Evolutionary conservation across 1,140 invertebrate genomes (phyloP).

Genomic region (Neodiprion pinetum): DNA sequence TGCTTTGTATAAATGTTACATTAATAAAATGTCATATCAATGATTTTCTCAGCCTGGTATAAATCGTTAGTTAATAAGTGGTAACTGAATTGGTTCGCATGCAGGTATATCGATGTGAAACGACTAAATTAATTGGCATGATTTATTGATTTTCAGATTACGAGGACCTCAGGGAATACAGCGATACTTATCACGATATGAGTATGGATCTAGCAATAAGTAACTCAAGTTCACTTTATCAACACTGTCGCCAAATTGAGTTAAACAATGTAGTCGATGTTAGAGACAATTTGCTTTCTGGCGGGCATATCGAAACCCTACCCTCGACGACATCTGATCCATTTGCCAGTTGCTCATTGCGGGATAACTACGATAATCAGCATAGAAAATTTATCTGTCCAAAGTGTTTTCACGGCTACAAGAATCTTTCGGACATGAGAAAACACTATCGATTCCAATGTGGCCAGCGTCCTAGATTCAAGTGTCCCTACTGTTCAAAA

Average conservation of each 20-base stretch:
- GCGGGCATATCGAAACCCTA: not conserved
- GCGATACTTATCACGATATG: not conserved
- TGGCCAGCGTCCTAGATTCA: constrained; percentile 79
- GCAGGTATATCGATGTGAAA: too few species aligned
- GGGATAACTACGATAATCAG: not conserved
- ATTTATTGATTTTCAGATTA: not conserved
- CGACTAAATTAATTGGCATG: not conserved
- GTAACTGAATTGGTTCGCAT: too few species aligned
- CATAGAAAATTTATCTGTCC: constrained; percentile 39
- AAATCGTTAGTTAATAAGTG: too few species aligned
- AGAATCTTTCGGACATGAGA: constrained; percentile 51
- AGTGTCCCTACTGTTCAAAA: constrained; percentile 75
- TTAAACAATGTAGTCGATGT: too few species aligned
- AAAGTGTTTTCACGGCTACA: constrained; percentile 58
- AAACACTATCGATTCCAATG: constrained; percentile 81
- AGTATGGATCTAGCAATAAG: not conserved
- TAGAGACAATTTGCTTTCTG: not conserved
- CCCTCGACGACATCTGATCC: not conserved
- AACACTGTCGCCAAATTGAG: not conserved
- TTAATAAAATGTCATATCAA: too few species aligned
- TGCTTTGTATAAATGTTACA: too few species aligned
- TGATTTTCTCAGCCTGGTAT: too few species aligned
- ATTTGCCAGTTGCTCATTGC: not conserved
- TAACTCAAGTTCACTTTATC: not conserved
- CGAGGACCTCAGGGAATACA: not conserved